Conservation (phyloP, 2,113 vertebrate genomes). For the Regulus satrapa region DNA sequence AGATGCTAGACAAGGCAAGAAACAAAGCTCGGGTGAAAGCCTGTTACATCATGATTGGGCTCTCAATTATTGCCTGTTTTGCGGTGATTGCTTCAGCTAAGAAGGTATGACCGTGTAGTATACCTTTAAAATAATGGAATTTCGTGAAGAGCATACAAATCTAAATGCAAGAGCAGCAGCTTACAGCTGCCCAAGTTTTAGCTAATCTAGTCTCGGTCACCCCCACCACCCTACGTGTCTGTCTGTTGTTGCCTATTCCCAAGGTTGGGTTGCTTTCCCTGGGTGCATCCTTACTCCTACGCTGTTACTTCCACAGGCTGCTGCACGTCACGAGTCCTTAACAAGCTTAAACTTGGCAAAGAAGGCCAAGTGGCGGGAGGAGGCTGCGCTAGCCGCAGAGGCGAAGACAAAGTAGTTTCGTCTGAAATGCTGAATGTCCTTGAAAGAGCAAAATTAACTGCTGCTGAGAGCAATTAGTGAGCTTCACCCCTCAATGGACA, state of each 20-base stretch:
- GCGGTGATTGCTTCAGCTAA: constrained; percentile 75
- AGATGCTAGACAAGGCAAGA: constrained; percentile 73
- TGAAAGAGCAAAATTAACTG: background rate
- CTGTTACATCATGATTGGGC: constrained; percentile 80
- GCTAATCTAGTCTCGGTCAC: background rate
- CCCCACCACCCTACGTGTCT: accelerated
- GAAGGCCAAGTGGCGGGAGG: constrained; percentile 74
- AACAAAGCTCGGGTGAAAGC: constrained; percentile 78
- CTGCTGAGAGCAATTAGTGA: background rate
- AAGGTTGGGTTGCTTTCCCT: accelerated
- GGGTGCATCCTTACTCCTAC: accelerated
- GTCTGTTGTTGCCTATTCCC: accelerated
- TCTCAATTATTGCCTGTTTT: constrained; percentile 75
- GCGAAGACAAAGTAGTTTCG: constrained; percentile 45
- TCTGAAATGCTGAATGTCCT: background rate
- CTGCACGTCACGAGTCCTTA: constrained; percentile 70
- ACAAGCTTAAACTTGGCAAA: constrained; percentile 76
- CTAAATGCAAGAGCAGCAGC: background rate
- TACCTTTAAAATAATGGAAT: background rate
- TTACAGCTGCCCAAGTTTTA: background rate
- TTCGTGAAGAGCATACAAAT: background rate
- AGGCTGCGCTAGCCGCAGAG: constrained; percentile 36
- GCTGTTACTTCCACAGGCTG: constrained; percentile 54
- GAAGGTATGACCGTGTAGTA: background rate
- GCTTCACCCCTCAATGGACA: background rate